Conservation (phyloP, 2,797 vertebrate species). For the Anas bernieri region DNA sequence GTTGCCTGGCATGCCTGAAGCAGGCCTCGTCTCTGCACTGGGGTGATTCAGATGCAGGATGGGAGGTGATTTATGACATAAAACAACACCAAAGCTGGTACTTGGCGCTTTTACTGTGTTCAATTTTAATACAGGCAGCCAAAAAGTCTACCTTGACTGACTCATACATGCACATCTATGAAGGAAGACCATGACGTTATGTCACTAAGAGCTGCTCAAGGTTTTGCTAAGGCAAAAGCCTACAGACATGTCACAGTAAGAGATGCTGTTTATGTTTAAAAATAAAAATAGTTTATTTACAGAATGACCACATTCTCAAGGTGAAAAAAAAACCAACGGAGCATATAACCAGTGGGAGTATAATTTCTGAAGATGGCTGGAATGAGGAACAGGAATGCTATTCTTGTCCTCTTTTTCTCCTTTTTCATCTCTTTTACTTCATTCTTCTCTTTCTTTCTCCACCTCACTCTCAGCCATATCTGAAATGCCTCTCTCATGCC, state of each 20-base stretch:
- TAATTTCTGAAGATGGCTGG: not conserved
- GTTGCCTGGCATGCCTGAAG: not conserved
- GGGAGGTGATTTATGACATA: not conserved
- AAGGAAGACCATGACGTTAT: not conserved
- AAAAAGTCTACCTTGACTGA: not conserved
- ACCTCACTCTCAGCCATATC: not conserved
- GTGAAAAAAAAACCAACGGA: not conserved
- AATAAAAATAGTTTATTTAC: not conserved
- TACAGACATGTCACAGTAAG: not conserved
- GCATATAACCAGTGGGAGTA: rapidly evolving
- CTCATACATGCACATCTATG: not conserved
- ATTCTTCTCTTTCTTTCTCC: not conserved
- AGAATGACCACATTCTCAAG: not conserved
- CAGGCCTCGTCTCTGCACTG: not conserved
- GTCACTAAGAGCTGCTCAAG: not conserved
- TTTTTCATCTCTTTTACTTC: not conserved
- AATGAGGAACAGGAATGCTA: not conserved
- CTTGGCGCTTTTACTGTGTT: not conserved
- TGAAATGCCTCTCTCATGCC: not conserved
- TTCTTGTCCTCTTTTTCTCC: not conserved
- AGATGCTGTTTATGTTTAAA: not conserved
- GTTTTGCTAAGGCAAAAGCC: not conserved
- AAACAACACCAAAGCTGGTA: not conserved
- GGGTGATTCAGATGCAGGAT: not conserved
- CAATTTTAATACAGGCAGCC: not conserved